Evolutionary conservation across 2,888 invertebrate species (phyloP), one percentile per base, ranked within the genome.

Genomic region (Physocephala rufipes): DNA sequence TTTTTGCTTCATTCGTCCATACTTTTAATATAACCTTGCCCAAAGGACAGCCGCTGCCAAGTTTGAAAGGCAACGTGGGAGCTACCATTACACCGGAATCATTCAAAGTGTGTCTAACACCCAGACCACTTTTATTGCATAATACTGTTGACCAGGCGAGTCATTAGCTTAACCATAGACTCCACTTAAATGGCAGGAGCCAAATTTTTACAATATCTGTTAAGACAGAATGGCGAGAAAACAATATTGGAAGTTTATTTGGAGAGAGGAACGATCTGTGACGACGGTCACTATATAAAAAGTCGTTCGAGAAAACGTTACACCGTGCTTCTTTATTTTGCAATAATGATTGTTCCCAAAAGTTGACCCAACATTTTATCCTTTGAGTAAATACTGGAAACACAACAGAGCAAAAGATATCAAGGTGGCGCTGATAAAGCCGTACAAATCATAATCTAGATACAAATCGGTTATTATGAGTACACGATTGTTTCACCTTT

Each of bases 1-100:
- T 96, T 88, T 94, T 96, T 85, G 88, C 94, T 9, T 91, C 92
- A 72, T 88, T 96, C 77, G 89, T 96, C 86, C 96, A 96, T 84
- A 91, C 91, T 73, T 95, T 94, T 84, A 89, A 94, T 79, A 86
- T 96, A 26, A 87, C 89, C 77, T 87, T 92, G 76, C 94, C 94
- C 16, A 89, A 89, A 70, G 94, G 92, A 2, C 91, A 90, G 64
- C 89, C 90, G 0, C 85, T 91, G 75, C 96, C 96, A 0, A 93
- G 92, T 71, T 86, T 95, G 68, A 91, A 93, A 78, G 95, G 95
- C 47, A 92, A 91, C 74, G 91, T 92, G 30, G 95, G 95, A 5
- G 91, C 93, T 66, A 95, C 96, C n/a, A 91, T 95, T 65, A 91
- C 92, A 21, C 95, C 96, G 0, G 90, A 92, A 79, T 89, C 91